Evolutionary conservation across 2,888 invertebrate species (phyloP), one percentile per base, ranked within the genome.

Genomic region (Drosophila cognata): DNA sequence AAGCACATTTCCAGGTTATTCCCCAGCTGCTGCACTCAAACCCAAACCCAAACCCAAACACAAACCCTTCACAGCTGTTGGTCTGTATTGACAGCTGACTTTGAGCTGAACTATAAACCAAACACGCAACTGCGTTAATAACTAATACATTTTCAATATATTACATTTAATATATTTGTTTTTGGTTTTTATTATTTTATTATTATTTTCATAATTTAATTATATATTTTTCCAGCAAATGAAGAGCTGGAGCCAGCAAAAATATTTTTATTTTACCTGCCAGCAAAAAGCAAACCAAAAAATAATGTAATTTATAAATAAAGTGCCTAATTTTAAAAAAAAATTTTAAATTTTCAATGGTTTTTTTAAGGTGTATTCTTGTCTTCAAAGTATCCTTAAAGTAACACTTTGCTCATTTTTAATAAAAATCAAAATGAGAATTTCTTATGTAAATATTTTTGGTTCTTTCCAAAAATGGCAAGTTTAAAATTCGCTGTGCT

Each of bases 1-100:
- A 70, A 73, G 66, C 66, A 36, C 63, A 74, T 68, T 77, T 84
- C 70, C 77, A 62, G 67, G 31, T 60, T 63, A 70, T 71, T 71
- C 65, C 62, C 82, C 77, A 82, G 66, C 60, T 72, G 77, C 18
- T 11, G 2, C n/a, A 29, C 28, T 25, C 43, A 46, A 48, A 48
- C 48, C 0, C 16, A 25, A 25, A 43, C n/a, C 4, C 4, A n/a
- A 41, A 41, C 21, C 43, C n/a, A 11, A 35, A n/a, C 28, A 4
- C 36, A 58, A 61, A 61, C 48, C 46, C 55, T 52, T 64, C 78
- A 35, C 79, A 75, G 79, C 66, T 53, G 79, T 62, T 31, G 41
- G 36, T 52, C 21, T 28, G 3, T 1, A 31, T 29, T 11, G 33
- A 25, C 43, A 64, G 60, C 51, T 57, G 51, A 59, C 16, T 48